A percentile compares a stretch with the other conserved stretches of the same genome.
Evolutionary conservation across 2,113 vertebrate genomes (phyloP).

Genomic region (Hippopotamus amphibius): DNA sequence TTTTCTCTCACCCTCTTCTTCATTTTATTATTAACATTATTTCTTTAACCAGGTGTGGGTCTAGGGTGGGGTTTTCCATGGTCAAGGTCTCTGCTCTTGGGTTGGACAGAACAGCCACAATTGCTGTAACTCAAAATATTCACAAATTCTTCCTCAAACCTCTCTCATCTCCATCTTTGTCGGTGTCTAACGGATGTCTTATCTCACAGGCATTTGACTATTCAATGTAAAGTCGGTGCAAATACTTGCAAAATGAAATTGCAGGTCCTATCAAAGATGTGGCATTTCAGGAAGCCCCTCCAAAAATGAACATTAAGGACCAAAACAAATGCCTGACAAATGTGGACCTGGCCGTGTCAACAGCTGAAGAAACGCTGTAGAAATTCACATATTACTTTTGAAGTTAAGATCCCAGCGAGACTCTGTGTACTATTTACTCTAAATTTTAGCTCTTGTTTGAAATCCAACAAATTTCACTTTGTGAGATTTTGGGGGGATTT

Average conservation of each 20-base stretch:
- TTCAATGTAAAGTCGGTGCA: background rate
- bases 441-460: background rate
- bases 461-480: background rate
- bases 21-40: background rate
- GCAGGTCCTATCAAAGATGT: background rate
- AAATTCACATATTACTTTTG: background rate
- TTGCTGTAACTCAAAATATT: background rate
- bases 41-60: background rate
- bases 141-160: background rate
- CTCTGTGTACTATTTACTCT: background rate
- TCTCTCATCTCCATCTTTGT: background rate
- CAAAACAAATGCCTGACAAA: background rate
- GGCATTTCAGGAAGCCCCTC: background rate
- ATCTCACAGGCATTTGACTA: background rate
- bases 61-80: background rate
- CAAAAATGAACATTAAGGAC: background rate
- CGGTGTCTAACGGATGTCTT: rapidly evolving
- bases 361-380: background rate
- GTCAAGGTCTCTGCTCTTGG: background rate
- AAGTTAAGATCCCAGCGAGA: background rate
- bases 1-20: background rate
- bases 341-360: background rate
- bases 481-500: background rate
- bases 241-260: background rate
- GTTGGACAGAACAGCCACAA: background rate